Evolutionary conservation across 92 coral and sea anemone species (phyloP).

Genomic region (Bergia sp.): DNA sequence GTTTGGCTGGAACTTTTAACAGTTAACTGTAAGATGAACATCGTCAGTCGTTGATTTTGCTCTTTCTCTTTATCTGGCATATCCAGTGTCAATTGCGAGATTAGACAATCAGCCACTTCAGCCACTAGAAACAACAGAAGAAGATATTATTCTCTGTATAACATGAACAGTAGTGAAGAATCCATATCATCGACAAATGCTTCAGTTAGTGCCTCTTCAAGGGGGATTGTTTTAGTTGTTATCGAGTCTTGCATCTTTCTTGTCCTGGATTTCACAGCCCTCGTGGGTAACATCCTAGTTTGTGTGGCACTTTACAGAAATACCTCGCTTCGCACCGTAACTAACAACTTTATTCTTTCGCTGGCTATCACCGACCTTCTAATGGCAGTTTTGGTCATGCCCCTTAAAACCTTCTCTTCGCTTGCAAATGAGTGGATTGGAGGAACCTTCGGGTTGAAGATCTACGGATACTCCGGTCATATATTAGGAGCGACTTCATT

Average conservation of each 20-base stretch:
- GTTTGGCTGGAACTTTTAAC: too few species aligned
- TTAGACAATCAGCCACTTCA: too few species aligned
- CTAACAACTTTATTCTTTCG: constrained; percentile 1
- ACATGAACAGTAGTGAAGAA: background rate
- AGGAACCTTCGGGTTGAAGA: background rate
- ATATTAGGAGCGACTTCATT: background rate
- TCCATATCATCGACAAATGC: background rate
- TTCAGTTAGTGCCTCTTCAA: background rate
- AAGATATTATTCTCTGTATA: background rate
- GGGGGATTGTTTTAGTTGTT: background rate
- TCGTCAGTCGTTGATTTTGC: too few species aligned
- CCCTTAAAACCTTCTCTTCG: background rate
- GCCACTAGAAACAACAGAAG: background rate
- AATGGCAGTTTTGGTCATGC: background rate
- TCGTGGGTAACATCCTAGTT: background rate
- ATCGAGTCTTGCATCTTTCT: background rate
- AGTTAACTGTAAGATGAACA: too few species aligned
- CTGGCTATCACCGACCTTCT: background rate
- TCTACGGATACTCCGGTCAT: background rate
- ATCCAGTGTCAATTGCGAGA: too few species aligned
- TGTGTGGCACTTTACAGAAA: background rate
- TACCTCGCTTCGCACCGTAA: background rate
- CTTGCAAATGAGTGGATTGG: constrained; percentile 8
- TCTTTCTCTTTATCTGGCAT: too few species aligned
- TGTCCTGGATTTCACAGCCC: background rate